Percentiles rank a stretch among this genome's conserved stretches.
These are phyloP conservation scores for Watsonalla binaria DNA, from an alignment of 2,888 invertebrate species.

Conservation along the genomic window DNA sequence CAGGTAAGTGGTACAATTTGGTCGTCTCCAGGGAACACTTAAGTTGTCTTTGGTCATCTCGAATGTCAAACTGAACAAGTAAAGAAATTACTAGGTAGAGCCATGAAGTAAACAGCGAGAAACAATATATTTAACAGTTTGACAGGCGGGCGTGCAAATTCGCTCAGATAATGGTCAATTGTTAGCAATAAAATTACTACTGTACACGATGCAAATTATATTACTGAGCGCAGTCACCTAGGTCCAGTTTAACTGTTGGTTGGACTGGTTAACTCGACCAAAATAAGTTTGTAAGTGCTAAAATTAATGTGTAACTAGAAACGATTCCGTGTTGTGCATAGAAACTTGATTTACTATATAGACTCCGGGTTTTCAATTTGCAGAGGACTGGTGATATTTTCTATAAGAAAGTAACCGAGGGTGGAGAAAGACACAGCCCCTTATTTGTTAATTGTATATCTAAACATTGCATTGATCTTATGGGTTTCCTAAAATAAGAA, in stretches of 20 bases:
- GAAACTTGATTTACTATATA: neutral
- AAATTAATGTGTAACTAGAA: neutral
- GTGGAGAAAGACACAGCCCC: too few species aligned
- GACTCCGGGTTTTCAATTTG: too few species aligned
- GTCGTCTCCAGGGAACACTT: too few species aligned
- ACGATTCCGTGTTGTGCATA: slow-evolving; percentile 10
- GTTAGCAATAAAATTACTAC: slow-evolving; percentile 59
- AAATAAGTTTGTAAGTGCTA: slow-evolving; percentile 28
- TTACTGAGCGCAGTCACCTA: slow-evolving; percentile 37
- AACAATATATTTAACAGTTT: slow-evolving; percentile 49
- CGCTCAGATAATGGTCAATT: slow-evolving; percentile 54
- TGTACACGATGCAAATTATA: slow-evolving; percentile 59
- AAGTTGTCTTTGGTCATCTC: neutral
- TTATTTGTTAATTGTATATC: too few species aligned
- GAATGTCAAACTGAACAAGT: slow-evolving; percentile 11
- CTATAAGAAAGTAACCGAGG: too few species aligned
- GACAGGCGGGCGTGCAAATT: slow-evolving; percentile 53
- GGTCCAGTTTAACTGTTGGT: slow-evolving; percentile 32
- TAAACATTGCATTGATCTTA: too few species aligned
- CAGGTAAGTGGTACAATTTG: too few species aligned
- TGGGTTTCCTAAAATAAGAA: too few species aligned
- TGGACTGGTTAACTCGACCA: slow-evolving; percentile 44
- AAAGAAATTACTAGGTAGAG: slow-evolving; percentile 10
- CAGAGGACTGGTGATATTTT: too few species aligned
- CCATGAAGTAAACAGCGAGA: slow-evolving; percentile 23